Evolutionary conservation across 1,140 invertebrate genomes (phyloP).

Genomic region (Xylocopa sonorina): DNA sequence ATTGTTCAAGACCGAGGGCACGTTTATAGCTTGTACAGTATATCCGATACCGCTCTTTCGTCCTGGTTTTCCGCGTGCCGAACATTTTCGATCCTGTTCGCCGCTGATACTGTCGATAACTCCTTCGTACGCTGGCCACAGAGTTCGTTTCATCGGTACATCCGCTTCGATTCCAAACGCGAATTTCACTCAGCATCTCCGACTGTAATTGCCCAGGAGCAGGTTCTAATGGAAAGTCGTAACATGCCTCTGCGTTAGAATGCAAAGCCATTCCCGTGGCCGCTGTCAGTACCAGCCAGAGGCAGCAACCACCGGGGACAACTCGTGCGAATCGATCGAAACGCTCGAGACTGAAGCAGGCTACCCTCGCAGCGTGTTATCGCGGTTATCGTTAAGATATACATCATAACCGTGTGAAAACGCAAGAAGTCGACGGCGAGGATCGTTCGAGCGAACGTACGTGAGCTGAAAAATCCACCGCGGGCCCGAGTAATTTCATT

Average conservation of each 20-base stretch:
- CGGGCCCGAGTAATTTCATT: slow-evolving; percentile 61
- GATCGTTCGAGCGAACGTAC: slow-evolving; percentile 50
- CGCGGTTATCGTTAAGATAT: slow-evolving; percentile 60
- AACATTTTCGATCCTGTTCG: not conserved
- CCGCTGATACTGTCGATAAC: no score
- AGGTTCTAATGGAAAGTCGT: no score
- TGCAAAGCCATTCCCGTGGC: no score
- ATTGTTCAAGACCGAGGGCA: not conserved
- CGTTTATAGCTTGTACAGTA: slow-evolving; percentile 4
- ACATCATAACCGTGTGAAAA: slow-evolving; percentile 67
- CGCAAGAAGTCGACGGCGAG: slow-evolving; percentile 25
- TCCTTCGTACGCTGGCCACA: no score
- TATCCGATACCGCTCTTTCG: not conserved
- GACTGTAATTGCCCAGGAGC: no score
- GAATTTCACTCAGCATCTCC: no score
- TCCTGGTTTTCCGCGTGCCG: no score
- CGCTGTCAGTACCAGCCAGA: not conserved
- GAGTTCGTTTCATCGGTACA: no score
- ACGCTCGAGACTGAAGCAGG: not conserved
- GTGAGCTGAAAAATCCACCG: slow-evolving; percentile 62
- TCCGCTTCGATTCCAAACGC: no score
- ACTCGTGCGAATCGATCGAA: not conserved
- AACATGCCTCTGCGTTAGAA: no score
- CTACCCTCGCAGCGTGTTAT: slow-evolving; percentile 19
- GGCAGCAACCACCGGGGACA: not conserved